Evolutionary conservation across 1,140 invertebrate species (phyloP).

Genomic region (Bombus impatiens): DNA sequence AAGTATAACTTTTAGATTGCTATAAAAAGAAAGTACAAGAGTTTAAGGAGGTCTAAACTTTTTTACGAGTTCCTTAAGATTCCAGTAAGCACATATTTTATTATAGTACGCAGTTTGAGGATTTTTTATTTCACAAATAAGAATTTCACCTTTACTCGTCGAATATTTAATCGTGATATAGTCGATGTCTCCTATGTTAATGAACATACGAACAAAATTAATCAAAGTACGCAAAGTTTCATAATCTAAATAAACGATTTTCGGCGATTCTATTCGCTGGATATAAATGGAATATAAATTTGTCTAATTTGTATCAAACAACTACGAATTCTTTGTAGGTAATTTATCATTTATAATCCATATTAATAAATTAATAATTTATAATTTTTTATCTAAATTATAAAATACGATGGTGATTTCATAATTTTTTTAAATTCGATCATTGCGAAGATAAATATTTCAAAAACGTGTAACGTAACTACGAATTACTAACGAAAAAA

Average conservation of each 20-base stretch:
- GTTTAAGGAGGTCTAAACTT: neutral
- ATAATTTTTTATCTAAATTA: neutral
- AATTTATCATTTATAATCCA: too few relatives aligned
- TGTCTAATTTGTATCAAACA: neutral
- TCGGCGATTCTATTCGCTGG: too few relatives aligned
- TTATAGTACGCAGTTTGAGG: neutral
- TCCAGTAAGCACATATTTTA: neutral
- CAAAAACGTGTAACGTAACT: too few relatives aligned
- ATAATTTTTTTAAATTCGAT: too few relatives aligned
- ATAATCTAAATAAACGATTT: neutral
- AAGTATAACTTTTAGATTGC: neutral
- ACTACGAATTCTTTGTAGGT: too few relatives aligned
- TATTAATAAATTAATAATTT: too few relatives aligned
- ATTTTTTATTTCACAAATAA: neutral
- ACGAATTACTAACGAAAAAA: neutral
- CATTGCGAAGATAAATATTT: too few relatives aligned
- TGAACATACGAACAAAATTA: neutral
- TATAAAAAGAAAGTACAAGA: neutral
- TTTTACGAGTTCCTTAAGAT: neutral
- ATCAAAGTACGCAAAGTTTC: neutral
- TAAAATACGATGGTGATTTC: too few relatives aligned
- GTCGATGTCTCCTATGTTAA: neutral
- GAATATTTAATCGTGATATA: too few relatives aligned
- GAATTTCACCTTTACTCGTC: neutral
- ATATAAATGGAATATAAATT: neutral